Evolutionary conservation across 30 jellyfish, hydroid and myxozoan genomes (phyloP).

Genomic region (Turritopsis dohrnii): DNA sequence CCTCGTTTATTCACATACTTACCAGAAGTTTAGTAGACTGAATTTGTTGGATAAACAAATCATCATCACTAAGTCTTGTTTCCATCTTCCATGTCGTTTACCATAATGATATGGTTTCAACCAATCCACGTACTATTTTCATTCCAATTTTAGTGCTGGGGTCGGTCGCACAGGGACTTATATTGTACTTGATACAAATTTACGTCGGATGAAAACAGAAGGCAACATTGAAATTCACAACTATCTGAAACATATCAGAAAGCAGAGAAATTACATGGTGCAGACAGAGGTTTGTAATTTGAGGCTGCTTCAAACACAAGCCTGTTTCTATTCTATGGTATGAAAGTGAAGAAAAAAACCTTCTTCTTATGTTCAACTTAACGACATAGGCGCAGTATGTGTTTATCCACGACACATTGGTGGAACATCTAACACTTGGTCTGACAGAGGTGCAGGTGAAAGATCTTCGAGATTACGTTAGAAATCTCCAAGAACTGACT

Average conservation of each 20-base stretch:
- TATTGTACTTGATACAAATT: conserved; percentile 61
- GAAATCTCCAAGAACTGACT: conserved; percentile 33
- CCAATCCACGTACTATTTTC: no score
- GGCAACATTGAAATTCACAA: conserved; percentile 55
- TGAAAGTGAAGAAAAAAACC: neutral
- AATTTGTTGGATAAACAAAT: no score
- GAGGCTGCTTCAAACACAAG: neutral
- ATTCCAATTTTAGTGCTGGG: conserved; percentile 98
- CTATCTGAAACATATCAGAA: conserved; percentile 51
- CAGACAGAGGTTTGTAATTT: conserved; percentile 78
- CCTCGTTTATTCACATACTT: no score
- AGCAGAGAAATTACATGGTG: conserved; percentile 84
- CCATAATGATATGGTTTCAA: no score
- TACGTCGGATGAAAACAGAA: conserved; percentile 60
- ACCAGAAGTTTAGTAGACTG: no score
- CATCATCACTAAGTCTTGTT: neutral
- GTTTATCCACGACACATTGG: conserved; percentile 73
- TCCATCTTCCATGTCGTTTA: no score
- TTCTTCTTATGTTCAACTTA: no score
- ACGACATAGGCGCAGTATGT: conserved; percentile 83
- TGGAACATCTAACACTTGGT: conserved; percentile 65
- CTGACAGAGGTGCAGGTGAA: conserved; percentile 67
- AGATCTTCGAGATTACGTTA: conserved; percentile 66
- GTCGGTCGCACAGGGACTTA: conserved; percentile 98
- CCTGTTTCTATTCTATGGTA: no score